These are phyloP conservation scores for Pogonognathellus flavescens DNA, from an alignment of 1,140 invertebrate species.

Conservation along the genomic window DNA sequence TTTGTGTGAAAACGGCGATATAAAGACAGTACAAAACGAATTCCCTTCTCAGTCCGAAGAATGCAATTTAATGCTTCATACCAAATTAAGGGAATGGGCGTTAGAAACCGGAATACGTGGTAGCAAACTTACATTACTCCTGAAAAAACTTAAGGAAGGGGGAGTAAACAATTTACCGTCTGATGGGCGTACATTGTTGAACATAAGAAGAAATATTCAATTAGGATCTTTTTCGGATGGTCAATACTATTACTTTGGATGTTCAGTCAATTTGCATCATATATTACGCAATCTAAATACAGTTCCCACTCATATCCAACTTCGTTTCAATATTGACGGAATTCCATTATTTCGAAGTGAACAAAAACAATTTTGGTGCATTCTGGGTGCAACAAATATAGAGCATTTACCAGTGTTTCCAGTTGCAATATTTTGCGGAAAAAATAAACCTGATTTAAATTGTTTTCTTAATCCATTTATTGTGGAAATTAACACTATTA, in stretches of 20 bases:
- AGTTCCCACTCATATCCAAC: background rate
- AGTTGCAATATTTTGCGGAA: background rate
- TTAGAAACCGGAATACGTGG: background rate
- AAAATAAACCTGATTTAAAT: background rate
- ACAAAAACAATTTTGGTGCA: background rate
- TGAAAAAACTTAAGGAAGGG: background rate
- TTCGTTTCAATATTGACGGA: background rate
- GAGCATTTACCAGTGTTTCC: background rate
- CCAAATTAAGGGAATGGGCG: background rate
- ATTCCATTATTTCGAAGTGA: background rate
- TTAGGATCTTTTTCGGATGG: background rate
- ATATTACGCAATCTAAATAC: background rate
- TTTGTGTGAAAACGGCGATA: background rate
- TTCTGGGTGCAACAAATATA: background rate
- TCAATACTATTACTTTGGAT: background rate
- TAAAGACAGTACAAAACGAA: background rate
- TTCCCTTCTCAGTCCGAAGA: too few relatives aligned
- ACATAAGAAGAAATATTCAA: background rate
- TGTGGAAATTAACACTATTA: background rate
- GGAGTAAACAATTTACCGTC: background rate
- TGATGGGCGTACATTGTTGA: background rate
- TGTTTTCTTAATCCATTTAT: constrained; percentile 1
- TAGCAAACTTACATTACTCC: background rate
- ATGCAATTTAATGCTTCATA: background rate
- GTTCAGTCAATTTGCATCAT: background rate